phyloP scores from a whole-genome alignment of 2,888 invertebrate species.

The Geotrupes spiniger region DNA sequence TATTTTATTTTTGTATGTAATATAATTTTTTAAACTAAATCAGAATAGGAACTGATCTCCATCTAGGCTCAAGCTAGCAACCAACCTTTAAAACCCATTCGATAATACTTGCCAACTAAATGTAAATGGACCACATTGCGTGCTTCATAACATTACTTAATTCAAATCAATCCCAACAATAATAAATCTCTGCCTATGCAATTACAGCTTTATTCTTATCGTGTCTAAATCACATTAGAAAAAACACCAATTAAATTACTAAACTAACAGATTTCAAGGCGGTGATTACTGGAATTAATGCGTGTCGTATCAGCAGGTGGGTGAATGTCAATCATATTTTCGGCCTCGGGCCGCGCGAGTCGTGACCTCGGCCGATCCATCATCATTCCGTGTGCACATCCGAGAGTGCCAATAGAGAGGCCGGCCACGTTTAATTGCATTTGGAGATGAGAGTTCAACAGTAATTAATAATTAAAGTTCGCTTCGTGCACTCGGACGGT shows the following conservation, averaged over 20 bases:
- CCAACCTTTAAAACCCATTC: no score
- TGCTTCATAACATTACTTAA: no score
- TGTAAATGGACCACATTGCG: no score
- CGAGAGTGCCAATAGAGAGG: constrained; percentile 32
- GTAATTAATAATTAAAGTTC: constrained; percentile 43
- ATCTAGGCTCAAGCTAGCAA: no score
- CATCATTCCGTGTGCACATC: constrained; percentile 28
- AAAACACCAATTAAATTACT: constrained; percentile 19
- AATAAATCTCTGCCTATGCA: no score
- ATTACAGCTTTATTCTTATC: no score
- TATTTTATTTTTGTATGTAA: no score
- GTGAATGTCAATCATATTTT: constrained; percentile 35
- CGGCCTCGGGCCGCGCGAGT: constrained; percentile 26
- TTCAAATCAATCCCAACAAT: no score
- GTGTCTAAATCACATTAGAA: constrained; percentile 3
- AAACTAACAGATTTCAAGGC: constrained; percentile 25
- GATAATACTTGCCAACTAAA: no score
- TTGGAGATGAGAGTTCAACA: constrained; percentile 40
- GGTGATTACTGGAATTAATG: constrained; percentile 28
- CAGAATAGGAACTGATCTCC: no score
- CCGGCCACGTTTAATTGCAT: constrained; percentile 39
- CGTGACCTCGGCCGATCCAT: constrained; percentile 36
- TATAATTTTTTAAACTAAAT: no score
- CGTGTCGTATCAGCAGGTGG: constrained; percentile 33
- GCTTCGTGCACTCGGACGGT: constrained; percentile 28